These are phyloP conservation scores for Troides oblongomaculatus DNA, from an alignment of 2,888 invertebrate genomes.

Conservation along the genomic window DNA sequence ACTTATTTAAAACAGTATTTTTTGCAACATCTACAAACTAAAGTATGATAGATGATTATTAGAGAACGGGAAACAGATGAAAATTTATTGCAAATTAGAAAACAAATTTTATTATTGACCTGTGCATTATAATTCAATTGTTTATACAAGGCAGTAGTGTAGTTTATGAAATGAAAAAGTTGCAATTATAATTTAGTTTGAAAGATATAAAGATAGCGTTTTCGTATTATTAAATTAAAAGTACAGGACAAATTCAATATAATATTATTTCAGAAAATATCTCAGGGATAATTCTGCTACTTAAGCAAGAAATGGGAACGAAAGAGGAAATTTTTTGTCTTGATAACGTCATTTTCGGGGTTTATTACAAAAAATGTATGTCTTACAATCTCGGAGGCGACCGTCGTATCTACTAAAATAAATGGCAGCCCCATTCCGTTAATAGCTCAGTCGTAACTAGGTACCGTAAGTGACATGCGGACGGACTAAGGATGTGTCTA, in stretches of 20 bases:
- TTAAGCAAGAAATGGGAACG: constrained; percentile 2
- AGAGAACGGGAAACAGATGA: neutral
- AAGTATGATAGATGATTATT: neutral
- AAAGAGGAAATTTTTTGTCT: neutral
- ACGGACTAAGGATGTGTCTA: constrained; percentile 15
- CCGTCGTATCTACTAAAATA: constrained; percentile 25
- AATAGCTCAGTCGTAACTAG: constrained; percentile 28
- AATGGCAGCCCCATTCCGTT: constrained; percentile 27
- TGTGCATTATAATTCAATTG: no score
- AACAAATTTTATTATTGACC: no score
- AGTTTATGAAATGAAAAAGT: no score
- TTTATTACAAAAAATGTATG: constrained; percentile 27
- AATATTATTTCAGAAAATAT: neutral
- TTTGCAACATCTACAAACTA: constrained; percentile 5
- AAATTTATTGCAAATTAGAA: no score
- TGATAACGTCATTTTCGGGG: constrained; percentile 15
- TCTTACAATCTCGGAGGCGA: constrained; percentile 21
- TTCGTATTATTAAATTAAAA: neutral
- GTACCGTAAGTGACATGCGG: constrained; percentile 25
- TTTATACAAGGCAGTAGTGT: no score
- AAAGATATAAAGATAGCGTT: neutral
- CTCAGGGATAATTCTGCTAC: constrained; percentile 11
- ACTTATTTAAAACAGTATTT: constrained; percentile 10
- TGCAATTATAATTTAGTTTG: no score
- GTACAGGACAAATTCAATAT: no score